These are phyloP conservation scores for Pipa parva DNA, from an alignment of 2,113 vertebrate species.

Conservation along the genomic window DNA sequence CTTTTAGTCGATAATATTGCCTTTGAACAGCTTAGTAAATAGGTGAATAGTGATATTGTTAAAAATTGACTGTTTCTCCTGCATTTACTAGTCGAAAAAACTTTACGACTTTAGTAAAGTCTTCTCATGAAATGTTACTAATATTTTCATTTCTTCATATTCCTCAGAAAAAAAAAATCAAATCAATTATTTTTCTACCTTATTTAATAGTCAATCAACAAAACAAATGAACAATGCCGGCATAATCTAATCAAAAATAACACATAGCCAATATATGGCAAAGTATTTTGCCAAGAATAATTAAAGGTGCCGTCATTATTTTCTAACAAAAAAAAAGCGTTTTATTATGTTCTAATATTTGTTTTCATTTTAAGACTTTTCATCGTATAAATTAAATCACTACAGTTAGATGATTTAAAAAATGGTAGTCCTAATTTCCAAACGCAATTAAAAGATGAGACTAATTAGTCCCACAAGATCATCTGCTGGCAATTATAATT, in stretches of 20 bases:
- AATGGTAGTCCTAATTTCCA: constrained; percentile 42
- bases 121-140: too few relatives aligned
- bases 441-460: constrained; percentile 44
- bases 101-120: too few relatives aligned
- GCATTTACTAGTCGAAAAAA: too few relatives aligned
- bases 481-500: constrained; percentile 44
- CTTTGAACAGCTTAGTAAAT: too few relatives aligned
- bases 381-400: constrained; percentile 38
- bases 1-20: too few relatives aligned
- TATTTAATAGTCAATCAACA: too few relatives aligned
- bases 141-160: too few relatives aligned
- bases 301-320: constrained; percentile 26
- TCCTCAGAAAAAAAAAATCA: too few relatives aligned
- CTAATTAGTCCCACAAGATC: constrained; percentile 44
- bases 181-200: too few relatives aligned
- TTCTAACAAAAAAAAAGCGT: constrained; percentile 35
- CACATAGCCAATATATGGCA: constrained; percentile 23
- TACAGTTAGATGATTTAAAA: constrained; percentile 37
- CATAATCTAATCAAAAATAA: constrained; percentile 3
- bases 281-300: constrained; percentile 24
- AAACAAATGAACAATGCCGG: too few relatives aligned
- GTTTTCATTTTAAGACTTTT: constrained; percentile 40
- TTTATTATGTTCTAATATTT: constrained; percentile 40
- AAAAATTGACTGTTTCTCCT: too few relatives aligned
- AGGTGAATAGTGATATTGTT: too few relatives aligned